These are phyloP conservation scores for Apis laboriosa DNA, from an alignment of 1,140 invertebrate genomes.

Conservation along the genomic window DNA sequence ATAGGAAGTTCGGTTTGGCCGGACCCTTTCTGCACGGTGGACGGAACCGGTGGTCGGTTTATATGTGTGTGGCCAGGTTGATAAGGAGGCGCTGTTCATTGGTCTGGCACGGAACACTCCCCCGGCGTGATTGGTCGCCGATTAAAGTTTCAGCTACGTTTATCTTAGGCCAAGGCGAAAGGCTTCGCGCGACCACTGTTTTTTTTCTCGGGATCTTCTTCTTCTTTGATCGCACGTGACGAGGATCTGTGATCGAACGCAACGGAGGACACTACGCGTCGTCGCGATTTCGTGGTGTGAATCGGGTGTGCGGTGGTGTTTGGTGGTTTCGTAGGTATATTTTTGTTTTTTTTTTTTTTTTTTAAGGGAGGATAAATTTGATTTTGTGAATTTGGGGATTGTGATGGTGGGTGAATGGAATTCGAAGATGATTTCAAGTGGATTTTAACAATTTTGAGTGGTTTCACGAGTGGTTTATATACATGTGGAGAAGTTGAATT, in stretches of 20 bases:
- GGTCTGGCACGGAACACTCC: conserved; percentile 25
- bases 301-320: too few relatives aligned
- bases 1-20: not conserved
- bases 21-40: conserved; percentile 9
- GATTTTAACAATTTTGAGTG: too few relatives aligned
- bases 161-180: conserved; percentile 14
- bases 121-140: conserved; percentile 37
- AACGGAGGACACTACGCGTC: too few relatives aligned
- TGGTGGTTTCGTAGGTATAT: too few relatives aligned
- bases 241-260: not conserved
- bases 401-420: too few relatives aligned
- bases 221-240: not conserved
- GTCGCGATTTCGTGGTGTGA: too few relatives aligned
- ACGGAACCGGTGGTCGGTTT: conserved; percentile 21
- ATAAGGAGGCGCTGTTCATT: conserved; percentile 34
- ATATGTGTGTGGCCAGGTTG: conserved; percentile 15
- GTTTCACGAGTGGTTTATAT: too few relatives aligned
- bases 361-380: too few relatives aligned
- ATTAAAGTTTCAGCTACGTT: conserved; percentile 13
- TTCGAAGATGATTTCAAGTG: too few relatives aligned
- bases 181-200: not conserved
- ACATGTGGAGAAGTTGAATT: too few relatives aligned
- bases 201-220: not conserved
- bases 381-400: too few relatives aligned
- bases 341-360: too few relatives aligned